phyloP scores from a whole-genome alignment of 2,113 vertebrate genomes.

The Strix aluco region DNA sequence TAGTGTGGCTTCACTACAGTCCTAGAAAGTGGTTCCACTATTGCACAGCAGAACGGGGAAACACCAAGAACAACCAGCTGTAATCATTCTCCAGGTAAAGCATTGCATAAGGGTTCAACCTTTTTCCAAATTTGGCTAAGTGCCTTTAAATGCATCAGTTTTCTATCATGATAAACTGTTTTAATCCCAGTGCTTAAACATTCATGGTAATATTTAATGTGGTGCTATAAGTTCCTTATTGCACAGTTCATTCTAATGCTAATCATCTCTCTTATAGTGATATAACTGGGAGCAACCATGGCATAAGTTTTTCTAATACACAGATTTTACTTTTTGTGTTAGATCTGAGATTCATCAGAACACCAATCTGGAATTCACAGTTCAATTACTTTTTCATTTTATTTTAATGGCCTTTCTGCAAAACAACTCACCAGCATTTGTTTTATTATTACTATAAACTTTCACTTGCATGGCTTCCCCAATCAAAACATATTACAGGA shows the following conservation, averaged over 20 bases:
- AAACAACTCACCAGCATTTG: constrained; percentile 6
- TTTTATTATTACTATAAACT: constrained; percentile 20
- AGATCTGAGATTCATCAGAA: neutral
- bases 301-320: neutral
- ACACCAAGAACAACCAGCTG: neutral
- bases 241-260: neutral
- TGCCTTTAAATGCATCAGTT: constrained; percentile 8
- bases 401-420: constrained; percentile 23
- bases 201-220: neutral
- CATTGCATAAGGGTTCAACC: neutral
- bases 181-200: constrained; percentile 14
- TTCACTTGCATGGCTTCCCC: neutral
- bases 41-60: neutral
- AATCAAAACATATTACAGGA: constrained; percentile 5
- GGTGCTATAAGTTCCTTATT: neutral
- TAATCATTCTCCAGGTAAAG: neutral
- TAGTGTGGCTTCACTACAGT: neutral
- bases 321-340: constrained; percentile 1
- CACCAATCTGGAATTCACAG: constrained; percentile 3
- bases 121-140: neutral
- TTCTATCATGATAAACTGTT: neutral
- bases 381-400: constrained; percentile 58
- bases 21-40: neutral
- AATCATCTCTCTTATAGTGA: neutral
- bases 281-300: neutral